Conservation (phyloP, 2,888 invertebrate species). For the Agrypnus murinus region DNA sequence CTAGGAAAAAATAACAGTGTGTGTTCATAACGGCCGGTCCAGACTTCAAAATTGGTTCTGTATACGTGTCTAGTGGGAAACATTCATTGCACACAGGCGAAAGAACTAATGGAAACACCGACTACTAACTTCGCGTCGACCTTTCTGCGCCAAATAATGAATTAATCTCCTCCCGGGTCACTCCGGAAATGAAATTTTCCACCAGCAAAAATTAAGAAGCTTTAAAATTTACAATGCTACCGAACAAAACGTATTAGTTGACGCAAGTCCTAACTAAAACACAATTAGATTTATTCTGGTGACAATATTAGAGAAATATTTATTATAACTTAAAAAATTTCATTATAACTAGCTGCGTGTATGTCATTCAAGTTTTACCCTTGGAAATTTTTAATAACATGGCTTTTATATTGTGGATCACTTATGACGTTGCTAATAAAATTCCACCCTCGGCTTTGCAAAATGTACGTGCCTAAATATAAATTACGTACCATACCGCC, state of each 20-base stretch:
- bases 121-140: slow-evolving; percentile 18
- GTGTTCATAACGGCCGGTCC: slow-evolving; percentile 13
- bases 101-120: slow-evolving; percentile 26
- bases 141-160: slow-evolving; percentile 19
- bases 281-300: too few relatives aligned
- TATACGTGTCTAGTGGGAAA: slow-evolving; percentile 34
- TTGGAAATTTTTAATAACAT: slow-evolving; percentile 2
- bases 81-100: slow-evolving; percentile 18
- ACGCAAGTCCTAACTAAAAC: too few relatives aligned
- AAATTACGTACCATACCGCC: background rate
- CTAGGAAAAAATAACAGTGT: slow-evolving; percentile 27
- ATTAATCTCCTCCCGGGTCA: slow-evolving; percentile 18
- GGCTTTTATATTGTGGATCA: slow-evolving; percentile 12
- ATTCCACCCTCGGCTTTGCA: slow-evolving; percentile 15
- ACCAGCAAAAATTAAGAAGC: slow-evolving; percentile 11
- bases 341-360: too few relatives aligned
- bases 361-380: too few relatives aligned
- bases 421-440: slow-evolving; percentile 18
- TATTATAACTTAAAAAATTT: too few relatives aligned
- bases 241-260: too few relatives aligned
- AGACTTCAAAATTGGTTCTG: slow-evolving; percentile 34
- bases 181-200: slow-evolving; percentile 28
- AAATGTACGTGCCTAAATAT: slow-evolving; percentile 14
- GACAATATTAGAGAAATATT: too few relatives aligned
- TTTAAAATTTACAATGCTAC: background rate